These are phyloP conservation scores for Eledona agricola DNA, from an alignment of 2,888 invertebrate genomes.

Conservation along the genomic window DNA sequence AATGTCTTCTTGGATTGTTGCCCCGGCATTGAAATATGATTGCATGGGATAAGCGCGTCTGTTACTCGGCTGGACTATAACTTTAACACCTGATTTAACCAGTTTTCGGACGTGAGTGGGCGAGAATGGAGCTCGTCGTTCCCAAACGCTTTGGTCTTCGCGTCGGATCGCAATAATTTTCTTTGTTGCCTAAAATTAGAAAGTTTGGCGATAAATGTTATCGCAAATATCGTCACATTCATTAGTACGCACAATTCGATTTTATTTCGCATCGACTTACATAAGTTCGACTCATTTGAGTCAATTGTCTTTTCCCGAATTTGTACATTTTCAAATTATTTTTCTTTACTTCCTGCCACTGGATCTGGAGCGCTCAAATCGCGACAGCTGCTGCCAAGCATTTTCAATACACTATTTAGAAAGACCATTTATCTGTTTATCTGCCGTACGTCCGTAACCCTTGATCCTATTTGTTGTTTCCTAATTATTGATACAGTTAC, in stretches of 20 bases:
- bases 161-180: constrained; percentile 86
- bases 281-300: constrained; percentile 27
- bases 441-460: constrained; percentile 24
- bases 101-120: constrained; percentile 91
- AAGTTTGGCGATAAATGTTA: constrained; percentile 9
- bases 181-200: constrained; percentile 24
- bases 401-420: constrained; percentile 25
- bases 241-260: too few relatives aligned
- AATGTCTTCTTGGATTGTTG: constrained; percentile 94
- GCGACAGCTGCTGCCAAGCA: constrained; percentile 27
- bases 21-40: constrained; percentile 92
- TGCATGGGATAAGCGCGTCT: constrained; percentile 97
- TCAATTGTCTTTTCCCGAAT: constrained; percentile 6
- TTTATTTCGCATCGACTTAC: too few relatives aligned
- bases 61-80: constrained; percentile 98
- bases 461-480: constrained; percentile 30
- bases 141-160: constrained; percentile 96
- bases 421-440: constrained; percentile 29
- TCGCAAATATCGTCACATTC: too few relatives aligned
- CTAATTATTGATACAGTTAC: too few relatives aligned
- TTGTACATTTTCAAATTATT: constrained; percentile 10
- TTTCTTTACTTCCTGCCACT: constrained; percentile 21
- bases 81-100: constrained; percentile 87
- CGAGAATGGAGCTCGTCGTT: constrained; percentile 92
- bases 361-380: constrained; percentile 6